Conservation (phyloP, 2,888 invertebrate species). For the Sarcophaga subvicina region DNA sequence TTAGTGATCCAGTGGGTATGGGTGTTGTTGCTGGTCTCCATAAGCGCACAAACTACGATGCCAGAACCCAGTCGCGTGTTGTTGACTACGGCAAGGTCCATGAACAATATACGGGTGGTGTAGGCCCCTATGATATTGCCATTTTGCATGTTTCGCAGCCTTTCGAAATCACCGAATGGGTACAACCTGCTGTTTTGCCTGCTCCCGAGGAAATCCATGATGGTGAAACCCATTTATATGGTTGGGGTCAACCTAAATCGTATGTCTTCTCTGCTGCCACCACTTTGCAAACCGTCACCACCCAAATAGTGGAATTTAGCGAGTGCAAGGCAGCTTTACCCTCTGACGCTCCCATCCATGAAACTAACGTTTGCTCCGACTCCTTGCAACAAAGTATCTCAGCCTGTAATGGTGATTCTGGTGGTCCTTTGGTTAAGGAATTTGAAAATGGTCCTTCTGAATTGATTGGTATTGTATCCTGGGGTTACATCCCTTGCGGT, state of each 20-base stretch:
- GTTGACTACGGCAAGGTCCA: constrained; percentile 79
- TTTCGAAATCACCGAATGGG: constrained; percentile 76
- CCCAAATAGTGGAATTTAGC: constrained; percentile 74
- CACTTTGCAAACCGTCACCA: constrained; percentile 76
- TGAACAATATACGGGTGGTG: constrained; percentile 76
- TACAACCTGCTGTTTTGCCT: constrained; percentile 80
- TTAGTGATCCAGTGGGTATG: constrained; percentile 74
- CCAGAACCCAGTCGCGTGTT: constrained; percentile 74
- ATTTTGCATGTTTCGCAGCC: constrained; percentile 79
- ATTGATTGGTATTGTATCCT: constrained; percentile 82
- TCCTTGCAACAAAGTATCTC: constrained; percentile 80
- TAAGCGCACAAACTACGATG: constrained; percentile 72
- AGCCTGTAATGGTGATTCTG: constrained; percentile 82
- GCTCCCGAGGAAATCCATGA: constrained; percentile 72
- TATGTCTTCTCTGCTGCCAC: constrained; percentile 72
- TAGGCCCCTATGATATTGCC: constrained; percentile 83
- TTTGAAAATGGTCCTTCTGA: constrained; percentile 62
- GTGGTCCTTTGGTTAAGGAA: constrained; percentile 78
- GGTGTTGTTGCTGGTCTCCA: constrained; percentile 81
- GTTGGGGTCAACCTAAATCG: constrained; percentile 81
- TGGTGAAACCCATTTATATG: constrained; percentile 79
- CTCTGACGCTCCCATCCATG: constrained; percentile 73
- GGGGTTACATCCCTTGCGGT: constrained; percentile 82
- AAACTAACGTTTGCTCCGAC: constrained; percentile 81
- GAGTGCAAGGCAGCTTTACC: constrained; percentile 73